A percentile compares a stretch with the other conserved stretches of the same genome.
Evolutionary conservation across 2,888 invertebrate species (phyloP).

Genomic region (Neocrepidodera transversa): DNA sequence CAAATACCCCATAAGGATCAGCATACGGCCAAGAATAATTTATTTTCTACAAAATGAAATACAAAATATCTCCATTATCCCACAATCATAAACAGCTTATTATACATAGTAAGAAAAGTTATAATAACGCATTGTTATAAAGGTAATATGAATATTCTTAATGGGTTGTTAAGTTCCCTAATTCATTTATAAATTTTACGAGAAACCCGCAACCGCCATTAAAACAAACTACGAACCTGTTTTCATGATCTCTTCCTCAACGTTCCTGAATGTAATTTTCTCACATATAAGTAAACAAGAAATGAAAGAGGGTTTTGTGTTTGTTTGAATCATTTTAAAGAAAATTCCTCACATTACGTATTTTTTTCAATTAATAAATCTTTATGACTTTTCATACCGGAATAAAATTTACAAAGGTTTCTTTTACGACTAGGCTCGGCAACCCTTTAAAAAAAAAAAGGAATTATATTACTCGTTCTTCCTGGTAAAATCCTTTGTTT

Average conservation of each 20-base stretch:
- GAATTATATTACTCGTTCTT: too few species aligned
- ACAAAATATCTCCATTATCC: too few species aligned
- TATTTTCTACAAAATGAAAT: too few species aligned
- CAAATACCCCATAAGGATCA: too few species aligned
- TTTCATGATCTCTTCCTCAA: constrained; percentile 15
- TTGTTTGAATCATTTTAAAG: constrained; percentile 13
- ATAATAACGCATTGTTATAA: too few species aligned
- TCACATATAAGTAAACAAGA: constrained; percentile 23
- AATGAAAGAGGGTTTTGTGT: constrained; percentile 9
- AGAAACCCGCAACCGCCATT: constrained; percentile 11
- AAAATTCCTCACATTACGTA: too few species aligned
- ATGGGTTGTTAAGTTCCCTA: constrained; percentile 7
- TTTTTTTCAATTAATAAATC: background rate
- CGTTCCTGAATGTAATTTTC: constrained; percentile 22
- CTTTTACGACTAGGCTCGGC: too few species aligned
- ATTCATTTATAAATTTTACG: constrained; percentile 24
- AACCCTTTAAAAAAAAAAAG: too few species aligned
- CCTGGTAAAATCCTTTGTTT: constrained; percentile 20
- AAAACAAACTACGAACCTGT: constrained; percentile 22
- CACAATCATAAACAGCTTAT: too few species aligned
- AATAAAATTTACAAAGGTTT: too few species aligned
- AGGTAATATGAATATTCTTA: constrained; percentile 18
- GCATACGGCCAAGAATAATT: too few species aligned
- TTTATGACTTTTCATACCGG: background rate
- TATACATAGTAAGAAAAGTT: too few species aligned